A percentile compares a stretch with the other conserved stretches of the same genome.
Evolutionary conservation across 2,113 vertebrate genomes (phyloP).

Genomic region (Shinisaurus crocodilurus): DNA sequence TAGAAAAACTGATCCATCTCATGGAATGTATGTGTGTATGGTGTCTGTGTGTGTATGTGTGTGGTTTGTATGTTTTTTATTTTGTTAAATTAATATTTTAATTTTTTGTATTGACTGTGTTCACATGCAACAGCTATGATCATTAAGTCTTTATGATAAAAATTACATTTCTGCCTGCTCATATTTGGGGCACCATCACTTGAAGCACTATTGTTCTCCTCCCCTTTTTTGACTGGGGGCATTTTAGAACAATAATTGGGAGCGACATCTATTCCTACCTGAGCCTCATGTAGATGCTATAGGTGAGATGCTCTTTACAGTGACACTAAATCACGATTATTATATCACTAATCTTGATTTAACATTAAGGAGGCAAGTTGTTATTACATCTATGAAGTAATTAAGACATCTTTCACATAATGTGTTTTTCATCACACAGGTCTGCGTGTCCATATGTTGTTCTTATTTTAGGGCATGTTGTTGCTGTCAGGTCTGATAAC

Average conservation of each 20-base stretch:
- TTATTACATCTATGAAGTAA: neutral
- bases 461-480: neutral
- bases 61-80: neutral
- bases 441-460: no score
- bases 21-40: neutral
- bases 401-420: neutral
- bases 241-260: neutral
- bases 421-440: neutral
- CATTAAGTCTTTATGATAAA: neutral
- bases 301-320: neutral
- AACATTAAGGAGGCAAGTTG: neutral
- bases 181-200: neutral
- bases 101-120: neutral
- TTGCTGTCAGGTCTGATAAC: neutral
- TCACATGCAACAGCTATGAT: neutral
- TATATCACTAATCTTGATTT: neutral
- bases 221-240: neutral
- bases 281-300: neutral
- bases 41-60: neutral
- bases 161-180: neutral
- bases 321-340: neutral
- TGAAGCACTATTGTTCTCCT: neutral
- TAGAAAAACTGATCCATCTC: neutral
- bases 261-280: neutral
- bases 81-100: neutral